phyloP scores from a whole-genome alignment of 2,113 vertebrate species.

The Arvicanthis niloticus region DNA sequence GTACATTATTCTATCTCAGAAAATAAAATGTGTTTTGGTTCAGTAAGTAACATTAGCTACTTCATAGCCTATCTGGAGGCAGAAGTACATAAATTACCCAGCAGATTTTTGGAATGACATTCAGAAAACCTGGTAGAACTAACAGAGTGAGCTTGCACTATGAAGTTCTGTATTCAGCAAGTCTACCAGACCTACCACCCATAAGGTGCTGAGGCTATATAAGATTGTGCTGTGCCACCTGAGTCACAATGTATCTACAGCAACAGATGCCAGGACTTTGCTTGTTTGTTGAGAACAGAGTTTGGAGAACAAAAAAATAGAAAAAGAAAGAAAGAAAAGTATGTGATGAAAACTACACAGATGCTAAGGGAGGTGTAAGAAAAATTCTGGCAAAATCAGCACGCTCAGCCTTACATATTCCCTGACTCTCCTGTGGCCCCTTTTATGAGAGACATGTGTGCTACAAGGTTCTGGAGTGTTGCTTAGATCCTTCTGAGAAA shows the following conservation, averaged over 20 bases:
- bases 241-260: slow-evolving; percentile 77
- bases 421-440: slow-evolving; percentile 93
- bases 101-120: background rate
- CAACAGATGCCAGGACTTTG: slow-evolving; percentile 94
- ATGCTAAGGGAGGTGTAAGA: slow-evolving; percentile 93
- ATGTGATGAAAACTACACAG: slow-evolving; percentile 93
- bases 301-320: slow-evolving; percentile 93
- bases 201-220: too few species aligned
- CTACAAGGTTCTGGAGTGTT: slow-evolving; percentile 95
- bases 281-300: slow-evolving; percentile 92
- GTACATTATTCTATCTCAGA: background rate
- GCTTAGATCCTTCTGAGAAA: slow-evolving; percentile 96
- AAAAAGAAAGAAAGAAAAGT: too few species aligned
- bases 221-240: too few species aligned
- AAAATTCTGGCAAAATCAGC: slow-evolving; percentile 94
- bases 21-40: background rate
- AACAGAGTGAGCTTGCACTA: too few species aligned
- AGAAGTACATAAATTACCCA: background rate
- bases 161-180: too few species aligned
- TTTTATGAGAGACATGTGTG: slow-evolving; percentile 95
- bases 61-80: background rate
- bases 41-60: background rate
- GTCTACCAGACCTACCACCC: too few species aligned
- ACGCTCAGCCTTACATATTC: slow-evolving; percentile 95
- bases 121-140: background rate